Evolutionary conservation across 2,888 invertebrate genomes (phyloP).

Genomic region (Agrypnus murinus): DNA sequence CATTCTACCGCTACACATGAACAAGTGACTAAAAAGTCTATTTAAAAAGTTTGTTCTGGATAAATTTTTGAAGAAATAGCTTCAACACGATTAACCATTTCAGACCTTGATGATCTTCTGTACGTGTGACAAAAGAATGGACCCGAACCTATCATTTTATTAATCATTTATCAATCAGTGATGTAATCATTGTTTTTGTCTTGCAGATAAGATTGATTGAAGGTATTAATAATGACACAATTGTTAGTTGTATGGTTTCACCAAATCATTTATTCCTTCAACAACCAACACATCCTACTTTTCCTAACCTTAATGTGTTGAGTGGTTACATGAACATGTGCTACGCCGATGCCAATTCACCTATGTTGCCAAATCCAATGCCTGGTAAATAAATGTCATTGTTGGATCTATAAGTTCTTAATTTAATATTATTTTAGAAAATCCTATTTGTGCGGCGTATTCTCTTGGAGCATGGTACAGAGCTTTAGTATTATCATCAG

Average conservation of each 20-base stretch:
- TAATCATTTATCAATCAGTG: too few relatives aligned
- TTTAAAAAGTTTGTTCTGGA: too few relatives aligned
- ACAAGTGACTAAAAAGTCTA: too few relatives aligned
- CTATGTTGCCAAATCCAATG: slow-evolving; percentile 86
- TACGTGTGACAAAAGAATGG: too few relatives aligned
- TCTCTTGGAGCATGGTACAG: slow-evolving; percentile 92
- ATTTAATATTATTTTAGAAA: slow-evolving; percentile 74
- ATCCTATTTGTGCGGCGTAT: slow-evolving; percentile 92
- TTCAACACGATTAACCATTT: not conserved
- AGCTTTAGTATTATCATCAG: slow-evolving; percentile 81
- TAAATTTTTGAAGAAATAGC: too few relatives aligned
- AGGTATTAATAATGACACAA: slow-evolving; percentile 94
- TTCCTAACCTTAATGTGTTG: slow-evolving; percentile 86
- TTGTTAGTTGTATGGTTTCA: slow-evolving; percentile 89
- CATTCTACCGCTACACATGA: too few relatives aligned
- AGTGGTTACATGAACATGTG: slow-evolving; percentile 88
- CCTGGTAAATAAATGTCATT: slow-evolving; percentile 81
- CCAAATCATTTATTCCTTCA: slow-evolving; percentile 96
- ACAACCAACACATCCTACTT: slow-evolving; percentile 95
- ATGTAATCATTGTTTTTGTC: too few relatives aligned
- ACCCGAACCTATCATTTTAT: too few relatives aligned
- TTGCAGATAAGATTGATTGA: slow-evolving; percentile 89
- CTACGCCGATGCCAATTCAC: slow-evolving; percentile 86
- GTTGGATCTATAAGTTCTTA: slow-evolving; percentile 49
- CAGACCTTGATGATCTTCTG: too few relatives aligned